Evolutionary conservation across 2,797 vertebrate species (phyloP).

Genomic region (Monodelphis domestica): DNA sequence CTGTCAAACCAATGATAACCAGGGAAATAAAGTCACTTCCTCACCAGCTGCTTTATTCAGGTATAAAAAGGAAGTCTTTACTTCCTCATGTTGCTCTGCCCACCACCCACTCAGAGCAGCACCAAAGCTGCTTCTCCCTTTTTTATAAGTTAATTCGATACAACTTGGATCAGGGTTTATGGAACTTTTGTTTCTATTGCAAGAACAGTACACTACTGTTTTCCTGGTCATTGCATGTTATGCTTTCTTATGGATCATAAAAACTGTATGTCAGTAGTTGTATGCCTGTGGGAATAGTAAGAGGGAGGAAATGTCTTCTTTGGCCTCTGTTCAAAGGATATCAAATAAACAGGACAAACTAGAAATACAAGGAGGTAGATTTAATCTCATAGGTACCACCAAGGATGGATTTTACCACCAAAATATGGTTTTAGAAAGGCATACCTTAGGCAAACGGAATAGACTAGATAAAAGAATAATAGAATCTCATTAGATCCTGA

Average conservation of each 20-base stretch:
- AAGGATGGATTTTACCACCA: not conserved
- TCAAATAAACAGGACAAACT: not conserved
- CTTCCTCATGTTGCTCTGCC: constrained; percentile 86
- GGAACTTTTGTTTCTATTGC: not conserved
- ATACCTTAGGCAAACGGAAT: not conserved
- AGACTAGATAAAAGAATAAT: not conserved
- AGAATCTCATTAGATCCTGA: not conserved
- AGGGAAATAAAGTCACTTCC: constrained; percentile 92
- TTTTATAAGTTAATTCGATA: constrained; percentile 3
- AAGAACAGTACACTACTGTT: constrained; percentile 3
- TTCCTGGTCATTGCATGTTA: constrained; percentile 3
- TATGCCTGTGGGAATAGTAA: not conserved
- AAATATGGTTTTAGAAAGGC: not conserved
- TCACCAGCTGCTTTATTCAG: constrained; percentile 92
- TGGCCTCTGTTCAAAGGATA: not conserved
- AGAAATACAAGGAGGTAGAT: not conserved
- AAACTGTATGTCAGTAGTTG: not conserved
- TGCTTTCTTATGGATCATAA: not conserved
- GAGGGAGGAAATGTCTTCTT: not conserved
- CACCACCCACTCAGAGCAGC: constrained; percentile 60
- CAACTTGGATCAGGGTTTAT: constrained; percentile 2
- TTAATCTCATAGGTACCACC: not conserved
- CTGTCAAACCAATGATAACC: constrained; percentile 86
- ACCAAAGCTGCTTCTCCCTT: constrained; percentile 69
- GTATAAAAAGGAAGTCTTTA: constrained; percentile 89